Evolutionary conservation across 2,888 invertebrate species (phyloP).

Genomic region (Polietes domitor): DNA sequence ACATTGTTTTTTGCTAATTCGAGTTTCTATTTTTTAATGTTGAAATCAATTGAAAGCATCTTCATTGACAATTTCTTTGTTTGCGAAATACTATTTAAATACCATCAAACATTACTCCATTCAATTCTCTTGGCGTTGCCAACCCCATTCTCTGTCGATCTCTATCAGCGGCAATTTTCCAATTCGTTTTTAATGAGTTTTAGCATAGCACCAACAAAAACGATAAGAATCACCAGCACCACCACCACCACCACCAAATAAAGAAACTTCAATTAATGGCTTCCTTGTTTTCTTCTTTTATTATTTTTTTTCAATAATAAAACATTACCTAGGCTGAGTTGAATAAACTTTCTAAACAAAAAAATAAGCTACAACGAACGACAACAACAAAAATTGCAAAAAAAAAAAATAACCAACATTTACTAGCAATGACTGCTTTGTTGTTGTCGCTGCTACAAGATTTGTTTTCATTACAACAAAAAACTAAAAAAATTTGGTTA

Average conservation of each 20-base stretch:
- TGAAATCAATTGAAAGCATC: too few relatives aligned
- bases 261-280: slow-evolving; percentile 12
- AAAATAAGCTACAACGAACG: too few relatives aligned
- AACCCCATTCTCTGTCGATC: background rate
- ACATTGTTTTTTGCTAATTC: too few relatives aligned
- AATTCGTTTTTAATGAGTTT: slow-evolving; percentile 31
- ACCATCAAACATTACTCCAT: too few relatives aligned
- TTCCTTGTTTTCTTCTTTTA: background rate
- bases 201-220: slow-evolving; percentile 30
- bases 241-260: slow-evolving; percentile 20
- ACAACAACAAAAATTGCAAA: slow-evolving; percentile 9
- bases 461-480: slow-evolving; percentile 30
- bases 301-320: slow-evolving; percentile 20
- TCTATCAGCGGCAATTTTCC: background rate
- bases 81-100: too few relatives aligned
- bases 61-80: too few relatives aligned
- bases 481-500: slow-evolving; percentile 57
- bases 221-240: slow-evolving; percentile 46
- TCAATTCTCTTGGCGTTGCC: background rate
- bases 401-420: slow-evolving; percentile 7
- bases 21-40: too few relatives aligned
- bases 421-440: slow-evolving; percentile 44
- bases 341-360: slow-evolving; percentile 63
- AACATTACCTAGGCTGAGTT: slow-evolving; percentile 38
- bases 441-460: slow-evolving; percentile 2